Base-by-base conservation (phyloP, 1,140 invertebrate species). In the Procambarus clarkii region DNA sequence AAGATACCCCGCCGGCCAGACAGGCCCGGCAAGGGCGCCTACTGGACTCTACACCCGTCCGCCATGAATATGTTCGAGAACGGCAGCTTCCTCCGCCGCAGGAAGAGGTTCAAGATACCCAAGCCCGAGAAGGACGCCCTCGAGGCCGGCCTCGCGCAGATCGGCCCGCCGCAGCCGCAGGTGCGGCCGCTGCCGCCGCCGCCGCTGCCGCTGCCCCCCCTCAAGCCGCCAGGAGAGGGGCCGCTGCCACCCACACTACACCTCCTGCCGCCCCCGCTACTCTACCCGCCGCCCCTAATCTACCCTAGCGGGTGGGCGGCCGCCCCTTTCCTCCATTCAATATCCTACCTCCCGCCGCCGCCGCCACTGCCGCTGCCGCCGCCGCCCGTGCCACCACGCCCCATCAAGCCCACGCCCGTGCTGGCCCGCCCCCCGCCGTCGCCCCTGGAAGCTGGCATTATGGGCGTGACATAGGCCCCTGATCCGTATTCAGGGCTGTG, bases 41-140 rank as follows among this genome's bases (percentile, higher is more conserved):
- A 91, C 89, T 91, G 89, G 89, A 91, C 89, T 18, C 74, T 91
- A 24, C 89, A 91, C 46, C 89, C 89, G 8, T 91, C 89, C 54
- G 89, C 89, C 89, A 91, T 91, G 82, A 91, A 91, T 76, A 91
- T 91, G 89, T 91, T 91, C 76, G 89, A 91, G 82, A 91, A 91
- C 82, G 89, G 89, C 45, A 91, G 89, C 74, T 91, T 91, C 82
- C 82, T 91, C 74, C 18, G 89, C 9, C 71, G 89, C 71, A 84
- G 89, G 48, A 91, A 85, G 89, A 13, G 89, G 1, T 91, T 91
- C 76, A 91, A 86, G 89, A 91, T 91, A n/a, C 89, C 89, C 50
- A 60, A 34, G 46, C 44, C 58, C 50, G 89, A 91, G 74, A 91
- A 91, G 54, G 81, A 86, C 34, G 82, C 83, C 54, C 18, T 86